Base-by-base conservation (phyloP, 2,888 invertebrate genomes). In the Athalia circularis region DNA sequence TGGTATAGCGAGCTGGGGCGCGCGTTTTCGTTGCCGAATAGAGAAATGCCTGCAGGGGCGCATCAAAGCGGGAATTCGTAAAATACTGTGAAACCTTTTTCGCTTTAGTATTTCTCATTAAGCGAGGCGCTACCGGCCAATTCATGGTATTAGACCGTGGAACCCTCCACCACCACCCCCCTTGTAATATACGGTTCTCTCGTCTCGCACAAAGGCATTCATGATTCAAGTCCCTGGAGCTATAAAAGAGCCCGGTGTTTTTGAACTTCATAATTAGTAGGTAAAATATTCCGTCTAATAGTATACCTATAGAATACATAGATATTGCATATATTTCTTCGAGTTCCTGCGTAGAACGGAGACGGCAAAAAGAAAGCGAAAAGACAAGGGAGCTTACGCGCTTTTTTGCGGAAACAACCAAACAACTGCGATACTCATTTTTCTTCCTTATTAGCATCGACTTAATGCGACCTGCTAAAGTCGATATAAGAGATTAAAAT, bases 171-270 rank as follows among this genome's bases (percentile, higher is more conserved):
- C 29, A 29, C 29, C 29, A 29, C 29, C 29, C 29, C 29, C 29
- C 29, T 29, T 50, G 62, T 76, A 76, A 50, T 45, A 79, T 80
- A 77, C 70, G 79, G 48, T 77, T 80, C 77, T 70, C 77, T 77
- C 68, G 77, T 77, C 78, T 77, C 52, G 15, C 64, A 77, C 74
- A 77, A 79, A 75, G 75, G 47, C 78, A 67, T 59, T 29, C 29
- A 29, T 29, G 29, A 6, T 68, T 67, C 80, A 65, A 77, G 43
- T 79, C 57, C 29, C 59, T 59, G 2, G 9, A 72, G 57, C 59
- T 59, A 13, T 59, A 59, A 72, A 72, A 72, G 72, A 45, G 13
- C 72, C 57, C 15, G 7, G 59, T 72, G 47, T 57, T 72, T 72
- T 72, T 72, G 57, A 72, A 72, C 59, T 59, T 59, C 47, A 72